Evolutionary conservation across 2,113 vertebrate species (phyloP).

Genomic region (Harpagus bidentatus): DNA sequence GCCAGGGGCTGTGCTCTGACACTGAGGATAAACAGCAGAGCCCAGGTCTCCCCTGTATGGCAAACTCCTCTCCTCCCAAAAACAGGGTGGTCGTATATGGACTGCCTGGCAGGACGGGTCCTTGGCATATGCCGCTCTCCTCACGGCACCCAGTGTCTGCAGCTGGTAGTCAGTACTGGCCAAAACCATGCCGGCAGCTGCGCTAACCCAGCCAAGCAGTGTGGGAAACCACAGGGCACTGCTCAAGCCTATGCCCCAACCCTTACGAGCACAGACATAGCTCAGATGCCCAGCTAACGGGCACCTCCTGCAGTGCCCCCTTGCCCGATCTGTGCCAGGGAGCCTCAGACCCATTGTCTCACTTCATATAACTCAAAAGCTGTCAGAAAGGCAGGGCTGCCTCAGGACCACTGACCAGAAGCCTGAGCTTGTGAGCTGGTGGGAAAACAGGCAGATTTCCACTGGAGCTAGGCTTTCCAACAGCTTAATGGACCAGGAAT

Average conservation of each 20-base stretch:
- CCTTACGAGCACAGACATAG: not conserved
- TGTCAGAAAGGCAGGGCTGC: not conserved
- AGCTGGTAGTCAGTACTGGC: not conserved
- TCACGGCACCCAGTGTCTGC: fast-evolving
- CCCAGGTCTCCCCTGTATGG: not conserved
- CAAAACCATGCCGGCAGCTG: not conserved
- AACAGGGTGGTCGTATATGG: fast-evolving
- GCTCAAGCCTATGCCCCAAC: not conserved
- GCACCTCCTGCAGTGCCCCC: not conserved
- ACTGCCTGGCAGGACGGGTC: not conserved
- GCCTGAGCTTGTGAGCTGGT: not conserved
- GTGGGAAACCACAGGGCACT: not conserved
- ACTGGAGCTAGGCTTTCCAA: not conserved
- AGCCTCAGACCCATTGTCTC: not conserved
- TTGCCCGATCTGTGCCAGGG: not conserved
- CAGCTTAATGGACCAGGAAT: not conserved
- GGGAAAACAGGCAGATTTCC: not conserved
- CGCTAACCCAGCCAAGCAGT: not conserved
- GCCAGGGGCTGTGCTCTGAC: not conserved
- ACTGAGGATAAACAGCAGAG: not conserved
- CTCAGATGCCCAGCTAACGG: not conserved
- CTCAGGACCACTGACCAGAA: not conserved
- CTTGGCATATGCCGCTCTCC: not conserved
- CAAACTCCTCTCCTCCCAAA: not conserved
- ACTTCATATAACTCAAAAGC: not conserved